Conservation (phyloP, 2,797 vertebrate genomes). For the Brotogeris chrysoptera region DNA sequence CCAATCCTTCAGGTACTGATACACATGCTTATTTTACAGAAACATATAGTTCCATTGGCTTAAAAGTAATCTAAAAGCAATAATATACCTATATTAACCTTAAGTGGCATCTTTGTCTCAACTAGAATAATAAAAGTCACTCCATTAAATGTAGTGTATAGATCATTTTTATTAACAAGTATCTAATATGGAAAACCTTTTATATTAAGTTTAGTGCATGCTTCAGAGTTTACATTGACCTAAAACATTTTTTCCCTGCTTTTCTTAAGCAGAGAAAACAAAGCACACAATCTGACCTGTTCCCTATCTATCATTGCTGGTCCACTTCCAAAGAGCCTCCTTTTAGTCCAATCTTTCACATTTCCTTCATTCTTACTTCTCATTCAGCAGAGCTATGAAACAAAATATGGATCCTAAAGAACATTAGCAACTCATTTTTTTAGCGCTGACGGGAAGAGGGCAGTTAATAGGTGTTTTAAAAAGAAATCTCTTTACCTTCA, state of each 20-base stretch:
- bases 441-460: not conserved
- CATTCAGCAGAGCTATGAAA: not conserved
- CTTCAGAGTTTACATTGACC: not conserved
- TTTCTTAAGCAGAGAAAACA: not conserved
- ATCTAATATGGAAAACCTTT: not conserved
- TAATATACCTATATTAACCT: not conserved
- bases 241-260: not conserved
- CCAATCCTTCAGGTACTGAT: not conserved
- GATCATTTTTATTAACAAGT: not conserved
- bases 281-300: not conserved
- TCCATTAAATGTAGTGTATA: not conserved
- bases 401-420: not conserved
- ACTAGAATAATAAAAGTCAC: not conserved
- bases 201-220: not conserved
- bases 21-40: not conserved
- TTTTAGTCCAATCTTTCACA: not conserved
- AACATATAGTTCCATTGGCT: not conserved
- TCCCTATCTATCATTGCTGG: not conserved
- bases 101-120: not conserved
- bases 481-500: conserved; percentile 71
- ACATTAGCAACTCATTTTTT: not conserved
- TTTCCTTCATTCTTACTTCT: not conserved
- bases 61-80: not conserved
- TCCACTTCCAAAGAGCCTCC: not conserved
- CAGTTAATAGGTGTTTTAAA: not conserved